A percentile compares a stretch with the other conserved stretches of the same genome.
These are phyloP conservation scores for Paratilapia polleni DNA, from an alignment of 2,113 vertebrate species.

Conservation along the genomic window DNA sequence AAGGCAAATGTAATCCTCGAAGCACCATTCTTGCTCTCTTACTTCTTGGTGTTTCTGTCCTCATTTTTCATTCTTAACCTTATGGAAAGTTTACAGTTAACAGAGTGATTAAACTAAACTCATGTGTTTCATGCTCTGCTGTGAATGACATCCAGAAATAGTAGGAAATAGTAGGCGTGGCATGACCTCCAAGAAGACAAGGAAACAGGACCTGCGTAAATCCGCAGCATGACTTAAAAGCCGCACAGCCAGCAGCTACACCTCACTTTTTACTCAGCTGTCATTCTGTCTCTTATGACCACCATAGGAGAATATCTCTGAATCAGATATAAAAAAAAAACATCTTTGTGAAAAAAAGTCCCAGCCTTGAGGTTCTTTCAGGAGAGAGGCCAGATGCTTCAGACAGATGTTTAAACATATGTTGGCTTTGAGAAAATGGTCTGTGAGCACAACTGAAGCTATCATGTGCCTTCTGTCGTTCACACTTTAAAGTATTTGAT, in stretches of 20 bases:
- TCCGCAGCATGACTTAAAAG: conserved; percentile 33
- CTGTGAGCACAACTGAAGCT: conserved; percentile 21
- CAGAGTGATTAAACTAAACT: background rate
- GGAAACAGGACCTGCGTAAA: conserved; percentile 66
- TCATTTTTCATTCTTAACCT: background rate
- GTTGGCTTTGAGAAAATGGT: conserved; percentile 1
- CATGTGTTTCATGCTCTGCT: conserved; percentile 14
- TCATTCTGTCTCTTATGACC: conserved; percentile 3
- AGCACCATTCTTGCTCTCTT: too few species aligned
- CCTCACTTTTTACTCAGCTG: conserved; percentile 21
- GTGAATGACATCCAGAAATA: conserved; percentile 37
- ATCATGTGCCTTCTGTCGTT: conserved; percentile 4
- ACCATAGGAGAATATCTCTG: background rate
- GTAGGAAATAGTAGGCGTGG: conserved; percentile 37
- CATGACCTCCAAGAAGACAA: conserved; percentile 36
- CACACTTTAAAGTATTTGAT: conserved; percentile 3
- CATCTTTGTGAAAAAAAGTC: background rate
- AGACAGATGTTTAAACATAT: conserved; percentile 56
- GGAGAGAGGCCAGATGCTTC: conserved; percentile 39
- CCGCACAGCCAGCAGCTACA: background rate
- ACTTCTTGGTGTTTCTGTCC: background rate
- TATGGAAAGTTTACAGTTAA: conserved; percentile 17
- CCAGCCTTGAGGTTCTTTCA: background rate
- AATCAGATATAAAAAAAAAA: background rate
- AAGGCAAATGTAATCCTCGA: background rate